Evolutionary conservation across 2,888 invertebrate genomes (phyloP), one percentile per base, ranked within the genome.

Genomic region (Oligia fasciuncula): DNA sequence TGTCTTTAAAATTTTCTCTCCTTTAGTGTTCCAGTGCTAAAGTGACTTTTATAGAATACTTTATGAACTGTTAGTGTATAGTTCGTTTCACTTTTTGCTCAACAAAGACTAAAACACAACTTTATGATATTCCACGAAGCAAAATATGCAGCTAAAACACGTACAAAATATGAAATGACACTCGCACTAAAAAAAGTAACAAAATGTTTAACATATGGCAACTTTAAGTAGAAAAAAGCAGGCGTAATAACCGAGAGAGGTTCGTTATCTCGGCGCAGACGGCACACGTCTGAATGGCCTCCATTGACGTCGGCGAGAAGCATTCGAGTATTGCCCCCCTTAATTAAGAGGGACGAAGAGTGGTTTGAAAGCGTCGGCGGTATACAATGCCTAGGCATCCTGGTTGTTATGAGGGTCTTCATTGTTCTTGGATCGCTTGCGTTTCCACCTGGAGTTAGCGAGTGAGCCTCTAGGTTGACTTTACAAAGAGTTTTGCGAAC

Each of bases 291-390:
- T 95, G 94, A 94, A 95, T 95, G 91, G 94, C 90, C 91, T 92
- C 91, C 93, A 95, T 94, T 90, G 85, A 87, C 93, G 92, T 89
- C 81, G 81, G 80, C 78, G 90, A 93, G 93, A 90, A 93, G 93
- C 94, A 93, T 94, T 94, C 91, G 93, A 95, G 94, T 91, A 95
- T 94, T 93, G 92, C 94, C 94, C 93, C 94, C 94, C 95, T 96
- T 96, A 96, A 96, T 96, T 96, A 96, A 95, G 94, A 93, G 94
- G 91, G 93, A 93, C 93, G 93, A 90, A 85, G 95, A 95, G 96
- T 95, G 94, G 95, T 95, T 93, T 95, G 93, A 89, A 93, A 93
- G 92, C 93, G 92, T 90, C 87, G 89, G 90, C 87, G 82, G 86
- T 84, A 89, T 86, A 94, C 95, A 94, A 94, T 94, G 93, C 92